Evolutionary conservation across 2,113 vertebrate genomes (phyloP).

Genomic region (Natator depressus): DNA sequence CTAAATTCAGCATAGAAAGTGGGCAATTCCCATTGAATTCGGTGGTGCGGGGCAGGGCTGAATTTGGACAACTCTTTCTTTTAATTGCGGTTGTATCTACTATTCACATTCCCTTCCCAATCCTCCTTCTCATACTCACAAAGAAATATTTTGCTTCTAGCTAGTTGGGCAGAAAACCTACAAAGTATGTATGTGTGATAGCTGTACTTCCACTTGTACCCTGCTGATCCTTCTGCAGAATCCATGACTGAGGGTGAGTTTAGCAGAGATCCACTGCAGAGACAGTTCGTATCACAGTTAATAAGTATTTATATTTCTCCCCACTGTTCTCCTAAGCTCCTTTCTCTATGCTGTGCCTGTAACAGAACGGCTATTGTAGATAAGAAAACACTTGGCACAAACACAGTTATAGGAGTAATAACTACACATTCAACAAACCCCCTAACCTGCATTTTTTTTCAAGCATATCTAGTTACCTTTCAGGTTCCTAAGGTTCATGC

Average conservation of each 20-base stretch:
- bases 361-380: slow-evolving; percentile 11
- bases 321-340: background rate
- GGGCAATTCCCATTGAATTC: background rate
- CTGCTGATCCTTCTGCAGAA: background rate
- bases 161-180: background rate
- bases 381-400: slow-evolving; percentile 35
- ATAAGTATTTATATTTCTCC: slow-evolving; percentile 27
- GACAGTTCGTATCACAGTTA: background rate
- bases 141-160: background rate
- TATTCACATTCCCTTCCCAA: background rate
- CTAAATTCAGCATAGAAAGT: background rate
- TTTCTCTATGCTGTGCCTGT: background rate
- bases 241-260: background rate
- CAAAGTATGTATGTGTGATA: background rate
- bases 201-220: background rate
- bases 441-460: background rate
- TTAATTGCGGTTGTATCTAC: background rate
- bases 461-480: background rate
- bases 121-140: background rate
- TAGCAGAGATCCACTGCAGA: background rate
- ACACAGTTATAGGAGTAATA: background rate
- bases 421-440: background rate
- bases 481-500: background rate
- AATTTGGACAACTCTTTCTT: background rate
- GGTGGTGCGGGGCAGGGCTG: background rate